phyloP scores from a whole-genome alignment of 2,113 vertebrate genomes.

The Hippocampus zosterae region DNA sequence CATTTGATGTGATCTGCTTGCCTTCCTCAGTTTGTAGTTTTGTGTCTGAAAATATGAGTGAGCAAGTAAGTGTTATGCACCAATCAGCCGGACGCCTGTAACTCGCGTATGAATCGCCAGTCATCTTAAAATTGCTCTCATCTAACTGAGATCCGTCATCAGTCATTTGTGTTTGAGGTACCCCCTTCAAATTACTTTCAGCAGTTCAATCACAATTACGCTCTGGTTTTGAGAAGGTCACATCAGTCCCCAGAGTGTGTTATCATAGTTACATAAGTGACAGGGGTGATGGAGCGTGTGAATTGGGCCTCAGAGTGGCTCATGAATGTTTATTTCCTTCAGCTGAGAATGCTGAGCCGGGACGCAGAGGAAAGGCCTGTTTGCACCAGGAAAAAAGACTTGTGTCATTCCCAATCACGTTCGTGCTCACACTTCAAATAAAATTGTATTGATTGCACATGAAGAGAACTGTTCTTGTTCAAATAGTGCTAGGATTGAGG shows the following conservation, averaged over 20 bases:
- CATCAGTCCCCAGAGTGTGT: constrained; percentile 34
- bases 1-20: not conserved
- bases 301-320: constrained; percentile 43
- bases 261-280: constrained; percentile 46
- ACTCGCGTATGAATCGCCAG: not conserved
- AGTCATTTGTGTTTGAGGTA: not conserved
- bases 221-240: not conserved
- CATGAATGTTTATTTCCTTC: constrained; percentile 35
- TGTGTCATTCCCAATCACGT: not conserved
- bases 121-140: not conserved
- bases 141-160: not conserved
- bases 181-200: not conserved
- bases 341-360: constrained; percentile 56
- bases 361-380: constrained; percentile 26
- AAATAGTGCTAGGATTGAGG: not conserved
- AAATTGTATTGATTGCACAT: not conserved
- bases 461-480: not conserved
- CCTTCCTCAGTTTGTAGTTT: constrained; percentile 21
- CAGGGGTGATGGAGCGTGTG: constrained; percentile 51
- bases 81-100: constrained; percentile 12
- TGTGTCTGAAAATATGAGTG: constrained; percentile 29
- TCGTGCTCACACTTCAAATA: not conserved
- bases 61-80: not conserved
- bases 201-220: not conserved
- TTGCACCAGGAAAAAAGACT: constrained; percentile 10